phyloP scores from a whole-genome alignment of 2,797 vertebrate species.

The Lacerta bilineata region DNA sequence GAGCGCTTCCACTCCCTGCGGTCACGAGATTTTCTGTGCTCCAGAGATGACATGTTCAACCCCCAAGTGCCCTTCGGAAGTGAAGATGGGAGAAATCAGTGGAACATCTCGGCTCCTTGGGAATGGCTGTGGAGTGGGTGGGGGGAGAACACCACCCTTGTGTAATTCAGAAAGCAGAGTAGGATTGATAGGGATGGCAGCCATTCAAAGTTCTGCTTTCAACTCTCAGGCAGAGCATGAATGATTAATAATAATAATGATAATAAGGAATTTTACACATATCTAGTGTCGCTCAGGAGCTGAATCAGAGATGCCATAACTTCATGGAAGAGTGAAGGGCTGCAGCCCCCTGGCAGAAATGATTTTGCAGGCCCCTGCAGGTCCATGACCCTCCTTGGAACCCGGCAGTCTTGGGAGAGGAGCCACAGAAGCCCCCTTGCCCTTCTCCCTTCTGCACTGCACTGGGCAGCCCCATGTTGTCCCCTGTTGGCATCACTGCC shows the following conservation, averaged over 20 bases:
- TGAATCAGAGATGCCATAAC: not conserved
- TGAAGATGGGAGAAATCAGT: not conserved
- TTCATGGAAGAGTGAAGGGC: not conserved
- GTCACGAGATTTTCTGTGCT: not conserved
- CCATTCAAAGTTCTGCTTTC: not conserved
- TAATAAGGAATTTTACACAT: not conserved
- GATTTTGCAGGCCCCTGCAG: not conserved
- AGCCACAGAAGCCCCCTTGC: not conserved
- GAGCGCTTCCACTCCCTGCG: conserved; percentile 4
- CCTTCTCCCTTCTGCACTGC: not conserved
- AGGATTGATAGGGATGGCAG: not conserved
- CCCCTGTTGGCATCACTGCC: not conserved
- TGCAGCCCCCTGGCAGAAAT: not conserved
- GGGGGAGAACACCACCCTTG: accelerated
- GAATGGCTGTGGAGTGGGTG: accelerated
- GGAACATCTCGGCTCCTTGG: not conserved
- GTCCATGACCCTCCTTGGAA: not conserved
- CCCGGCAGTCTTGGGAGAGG: not conserved
- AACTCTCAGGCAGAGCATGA: not conserved
- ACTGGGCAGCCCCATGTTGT: not conserved
- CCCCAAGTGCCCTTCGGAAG: not conserved
- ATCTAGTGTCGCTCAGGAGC: no score
- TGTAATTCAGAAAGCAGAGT: accelerated
- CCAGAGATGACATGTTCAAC: accelerated
- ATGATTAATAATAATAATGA: no score